Conservation (phyloP, 92 coral and sea anemone genomes). For the Phenganax subtilis region DNA sequence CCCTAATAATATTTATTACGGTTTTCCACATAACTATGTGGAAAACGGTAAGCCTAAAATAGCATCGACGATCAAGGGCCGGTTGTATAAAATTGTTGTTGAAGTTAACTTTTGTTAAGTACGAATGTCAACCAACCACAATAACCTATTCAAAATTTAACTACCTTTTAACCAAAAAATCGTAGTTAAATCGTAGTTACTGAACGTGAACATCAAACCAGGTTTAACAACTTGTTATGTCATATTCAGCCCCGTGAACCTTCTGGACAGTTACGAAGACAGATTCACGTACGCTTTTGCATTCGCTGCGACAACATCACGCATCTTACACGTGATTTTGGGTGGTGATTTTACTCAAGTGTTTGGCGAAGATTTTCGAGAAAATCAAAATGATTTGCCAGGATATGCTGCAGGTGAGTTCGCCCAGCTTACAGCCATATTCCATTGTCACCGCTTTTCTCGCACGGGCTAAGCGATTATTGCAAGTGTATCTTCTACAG, state of each 20-base stretch:
- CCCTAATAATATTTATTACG: too few relatives aligned
- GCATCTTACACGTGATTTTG: conserved; percentile 50
- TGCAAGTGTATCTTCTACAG: too few relatives aligned
- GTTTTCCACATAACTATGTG: too few relatives aligned
- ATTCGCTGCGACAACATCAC: conserved; percentile 67
- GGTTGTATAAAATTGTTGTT: too few relatives aligned
- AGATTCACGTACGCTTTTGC: conserved; percentile 71
- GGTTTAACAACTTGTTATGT: not conserved
- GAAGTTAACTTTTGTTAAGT: too few relatives aligned
- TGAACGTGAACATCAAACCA: not conserved
- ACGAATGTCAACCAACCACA: too few relatives aligned
- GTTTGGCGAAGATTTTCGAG: conserved; percentile 27
- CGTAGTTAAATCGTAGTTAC: too few relatives aligned
- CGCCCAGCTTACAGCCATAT: not conserved
- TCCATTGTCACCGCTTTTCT: not conserved
- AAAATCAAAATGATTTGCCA: conserved; percentile 30
- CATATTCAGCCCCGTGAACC: conserved; percentile 64
- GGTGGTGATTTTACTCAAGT: conserved; percentile 20
- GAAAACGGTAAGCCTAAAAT: too few relatives aligned
- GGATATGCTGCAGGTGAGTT: conserved; percentile 55
- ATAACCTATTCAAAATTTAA: too few relatives aligned
- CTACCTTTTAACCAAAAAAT: too few relatives aligned
- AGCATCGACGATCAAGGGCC: too few relatives aligned
- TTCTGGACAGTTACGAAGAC: conserved; percentile 76
- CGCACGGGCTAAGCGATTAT: not conserved